These are phyloP conservation scores for Aplidium turbinatum DNA, from an alignment of 23 tunicate genomes.

Conservation along the genomic window DNA sequence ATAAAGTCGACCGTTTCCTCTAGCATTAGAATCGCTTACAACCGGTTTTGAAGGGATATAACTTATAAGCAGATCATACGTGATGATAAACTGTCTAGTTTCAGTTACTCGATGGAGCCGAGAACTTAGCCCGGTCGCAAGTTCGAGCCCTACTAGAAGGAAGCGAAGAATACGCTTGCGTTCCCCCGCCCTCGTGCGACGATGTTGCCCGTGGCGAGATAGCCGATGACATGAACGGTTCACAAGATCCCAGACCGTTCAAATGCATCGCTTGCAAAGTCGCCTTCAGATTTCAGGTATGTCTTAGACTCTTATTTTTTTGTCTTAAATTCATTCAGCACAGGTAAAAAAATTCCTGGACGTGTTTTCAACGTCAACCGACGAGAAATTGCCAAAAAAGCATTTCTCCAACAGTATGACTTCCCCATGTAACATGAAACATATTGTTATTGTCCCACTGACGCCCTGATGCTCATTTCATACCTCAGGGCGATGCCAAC, in stretches of 20 bases:
- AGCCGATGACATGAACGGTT: slow-evolving; percentile 29
- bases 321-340: too few relatives aligned
- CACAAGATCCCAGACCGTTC: slow-evolving; percentile 74
- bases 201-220: slow-evolving; percentile 10
- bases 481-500: too few relatives aligned
- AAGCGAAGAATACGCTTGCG: slow-evolving; percentile 73
- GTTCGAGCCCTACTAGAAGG: slow-evolving; percentile 75
- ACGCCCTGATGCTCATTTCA: too few relatives aligned
- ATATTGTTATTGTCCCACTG: too few relatives aligned
- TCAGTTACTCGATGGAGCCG: slow-evolving; percentile 55
- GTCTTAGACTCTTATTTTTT: neutral
- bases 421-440: too few relatives aligned
- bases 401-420: neutral
- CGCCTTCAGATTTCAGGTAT: slow-evolving; percentile 91
- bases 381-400: neutral
- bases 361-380: too few relatives aligned
- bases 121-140: slow-evolving; percentile 57
- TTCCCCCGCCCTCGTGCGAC: slow-evolving; percentile 11
- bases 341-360: too few relatives aligned
- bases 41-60: neutral
- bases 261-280: slow-evolving; percentile 84
- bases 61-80: neutral
- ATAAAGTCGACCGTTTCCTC: too few relatives aligned
- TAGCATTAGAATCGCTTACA: neutral
- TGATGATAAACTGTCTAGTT: neutral